These are phyloP conservation scores for Diabrotica undecimpunctata DNA, from an alignment of 1,140 invertebrate species.

Conservation along the genomic window DNA sequence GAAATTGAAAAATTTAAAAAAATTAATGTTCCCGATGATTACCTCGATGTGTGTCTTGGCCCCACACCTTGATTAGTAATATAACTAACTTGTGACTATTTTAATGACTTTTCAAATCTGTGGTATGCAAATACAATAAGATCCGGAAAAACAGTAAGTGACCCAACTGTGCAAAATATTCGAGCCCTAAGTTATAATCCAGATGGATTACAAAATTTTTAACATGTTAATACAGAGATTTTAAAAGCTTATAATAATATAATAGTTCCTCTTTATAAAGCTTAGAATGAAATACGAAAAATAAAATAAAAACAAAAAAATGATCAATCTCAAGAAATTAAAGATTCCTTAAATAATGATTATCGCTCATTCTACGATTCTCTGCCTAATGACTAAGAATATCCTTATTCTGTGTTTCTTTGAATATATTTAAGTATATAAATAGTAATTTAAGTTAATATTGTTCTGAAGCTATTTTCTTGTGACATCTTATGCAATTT, in stretches of 20 bases:
- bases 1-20: too few relatives aligned
- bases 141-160: slow-evolving; percentile 20
- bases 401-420: slow-evolving; percentile 1
- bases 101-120: slow-evolving; percentile 14
- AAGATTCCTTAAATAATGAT: neutral
- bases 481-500: too few relatives aligned
- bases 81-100: slow-evolving; percentile 11
- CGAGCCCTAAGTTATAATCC: slow-evolving; percentile 14
- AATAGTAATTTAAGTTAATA: neutral
- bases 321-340: slow-evolving; percentile 8
- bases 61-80: slow-evolving; percentile 9
- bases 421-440: neutral
- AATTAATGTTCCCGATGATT: too few relatives aligned
- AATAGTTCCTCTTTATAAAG: too few relatives aligned
- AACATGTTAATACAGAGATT: slow-evolving; percentile 8
- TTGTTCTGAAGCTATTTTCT: neutral
- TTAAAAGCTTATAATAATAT: neutral
- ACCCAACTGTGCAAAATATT: slow-evolving; percentile 18
- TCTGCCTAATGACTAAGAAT: neutral
- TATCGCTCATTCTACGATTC: neutral
- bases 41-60: too few relatives aligned
- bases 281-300: neutral
- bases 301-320: slow-evolving; percentile 13
- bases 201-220: neutral
- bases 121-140: slow-evolving; percentile 16